Base-by-base conservation (phyloP, 92 coral and sea anemone genomes). In the Porites lobata region DNA sequence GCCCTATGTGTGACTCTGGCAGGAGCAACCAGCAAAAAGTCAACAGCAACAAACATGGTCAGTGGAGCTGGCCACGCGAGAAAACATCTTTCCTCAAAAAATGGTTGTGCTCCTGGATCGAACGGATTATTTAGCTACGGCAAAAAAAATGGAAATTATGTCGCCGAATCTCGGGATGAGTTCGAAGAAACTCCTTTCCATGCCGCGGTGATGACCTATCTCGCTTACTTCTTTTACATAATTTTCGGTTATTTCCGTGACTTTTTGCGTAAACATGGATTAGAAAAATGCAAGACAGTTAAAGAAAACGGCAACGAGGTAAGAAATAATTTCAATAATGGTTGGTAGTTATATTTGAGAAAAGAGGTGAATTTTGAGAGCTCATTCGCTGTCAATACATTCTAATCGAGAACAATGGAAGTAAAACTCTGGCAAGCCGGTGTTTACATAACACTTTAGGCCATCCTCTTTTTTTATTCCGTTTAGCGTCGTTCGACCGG, bases 191-290 rank as follows among this genome's bases (percentile, higher is more conserved):
- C 96, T 76, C 99, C 98, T 52, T 79, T 96, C 5, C 29, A 82
- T 21, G 92, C 91, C 11, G 98, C 98, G 20, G 98, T 96, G 51
- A 74, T 92, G 92, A 96, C 98, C 0, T 96, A 96, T 85, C 85
- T 96, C 47, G 90, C 96, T 7, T 96, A 96, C 75, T 90, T 95
- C n/a, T 94, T 95, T 29, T 75, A 95, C 38, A 92, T 96, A 65
- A 82, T 93, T 18, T 96, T 96, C 80, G 99, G 99, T 12, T 95
- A 96, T 68, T 69, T 96, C 78, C 92, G 99, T 69, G 99, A 96
- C 88, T 93, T 96, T n/a, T 79, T 95, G 99, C 88, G 99, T 18
- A 92, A 93, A 47, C 91, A 96, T 75, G 96, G 99, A 10, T 70
- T 96, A 6, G 99, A 96, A 82, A 92, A 90, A 83, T 90, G 93